Evolutionary conservation across 1,140 invertebrate genomes (phyloP), one percentile per base, ranked within the genome.

Genomic region (Anastrepha ludens): DNA sequence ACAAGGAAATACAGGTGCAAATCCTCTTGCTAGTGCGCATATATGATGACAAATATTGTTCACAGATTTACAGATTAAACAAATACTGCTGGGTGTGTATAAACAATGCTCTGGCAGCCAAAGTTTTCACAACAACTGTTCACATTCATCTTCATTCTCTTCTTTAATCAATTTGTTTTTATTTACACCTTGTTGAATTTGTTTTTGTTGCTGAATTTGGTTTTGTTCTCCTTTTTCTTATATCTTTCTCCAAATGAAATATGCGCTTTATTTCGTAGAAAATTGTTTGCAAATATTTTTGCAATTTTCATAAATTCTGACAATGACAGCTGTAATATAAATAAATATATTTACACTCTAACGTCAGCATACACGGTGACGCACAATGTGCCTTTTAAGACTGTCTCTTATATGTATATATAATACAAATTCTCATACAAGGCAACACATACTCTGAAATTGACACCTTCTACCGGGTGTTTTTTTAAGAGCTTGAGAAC

Each of bases 261-360:
- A 81, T 81, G 74, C 55, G 47, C 74, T 55, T 81, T 81, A 81
- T 81, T 55, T 81, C 55, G 74, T 81, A 81, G 47, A 55, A 81
- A 81, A 81, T 55, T 81, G 47, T 50, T 81, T 81, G 74, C 74
- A 81, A 81, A 81, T 81, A 81, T 81, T 81, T 81, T 81, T 81
- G 74, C 74, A 81, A 81, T 81, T 81, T 81, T 47, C 74, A 81
- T 81, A 81, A 81, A 81, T 81, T 81, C 74, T 81, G 74, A 81
- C 74, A 81, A 81, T 81, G 74, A 58, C 74, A 81, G 74, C 74
- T 81, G 74, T 81, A 81, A 81, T 55, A 55, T 81, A 55, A 81
- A 81, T 81, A 81, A 81, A 81, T 58, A 81, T 62, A n/a, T 62
- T 62, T 67, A 29, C 29, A 67, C 64, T 39, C 11, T 39, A 67